Base-by-base conservation (phyloP, 2,888 invertebrate genomes). In the Eueremaeus valkanovi region DNA sequence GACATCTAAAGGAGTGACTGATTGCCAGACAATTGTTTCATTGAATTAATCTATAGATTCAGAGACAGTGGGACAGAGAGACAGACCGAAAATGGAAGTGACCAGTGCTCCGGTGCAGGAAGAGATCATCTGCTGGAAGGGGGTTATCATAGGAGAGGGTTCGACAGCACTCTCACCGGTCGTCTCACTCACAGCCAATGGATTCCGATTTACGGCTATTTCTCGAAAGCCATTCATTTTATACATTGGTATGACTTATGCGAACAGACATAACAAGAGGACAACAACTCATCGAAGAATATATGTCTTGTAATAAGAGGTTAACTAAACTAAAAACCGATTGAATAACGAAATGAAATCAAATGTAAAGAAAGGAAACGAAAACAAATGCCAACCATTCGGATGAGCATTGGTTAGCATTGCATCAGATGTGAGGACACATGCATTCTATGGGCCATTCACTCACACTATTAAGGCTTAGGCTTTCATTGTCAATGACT, bases 1-100 rank as follows among this genome's bases (percentile, higher is more conserved):
- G n/a, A 99, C 99, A 86, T 99, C 99, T 79, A 99, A 85, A 0
- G 99, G 99, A 0, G 99, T 99, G 86, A 98, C 96, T 95, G 31
- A 40, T 27, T 33, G 74, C n/a, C 24, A 74, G 27, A 63, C 31
- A 40, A 55, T 51, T n/a, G 6, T 6, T 61, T 18, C 58, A 55
- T n/a, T n/a, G n/a, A 33, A 3, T 51, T 11, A 73, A 55, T 18
- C 31, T 70, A 42, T 11, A 51, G n/a, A 49, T 49, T 5, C n/a
- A 18, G 2, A 24, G 21, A 21, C 3, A 55, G 1, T 33, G 18
- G 61, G 33, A 9, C 13, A 18, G 6, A n/a, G 70, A 85, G 87
- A 87, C 13, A 31, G 86, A 94, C 93, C 92, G 81, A 94, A 89
- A 77, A 93, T 82, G 66, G 95, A 94, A 82, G 95, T 95, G 82